A percentile compares a stretch with the other conserved stretches of the same genome.
Conservation (phyloP, 1,140 invertebrate species). For the Hyposmocoma kahamanoa region DNA sequence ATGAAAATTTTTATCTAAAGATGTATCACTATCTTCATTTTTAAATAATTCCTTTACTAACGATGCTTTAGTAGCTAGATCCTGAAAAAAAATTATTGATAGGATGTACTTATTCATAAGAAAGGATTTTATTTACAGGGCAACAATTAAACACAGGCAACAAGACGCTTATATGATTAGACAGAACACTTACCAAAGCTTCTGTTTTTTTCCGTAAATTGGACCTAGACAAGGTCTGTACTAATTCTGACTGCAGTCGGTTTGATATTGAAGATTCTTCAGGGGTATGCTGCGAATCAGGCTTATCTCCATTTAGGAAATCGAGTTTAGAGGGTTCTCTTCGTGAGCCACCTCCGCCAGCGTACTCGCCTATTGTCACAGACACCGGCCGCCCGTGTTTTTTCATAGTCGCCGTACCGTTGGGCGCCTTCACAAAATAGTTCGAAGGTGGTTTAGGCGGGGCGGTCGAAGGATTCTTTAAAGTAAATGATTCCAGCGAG, state of each 20-base stretch:
- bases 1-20: conserved; percentile 64
- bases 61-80: conserved; percentile 32
- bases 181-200: conserved; percentile 72
- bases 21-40: conserved; percentile 35
- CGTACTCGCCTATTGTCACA: conserved; percentile 82
- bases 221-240: conserved; percentile 81
- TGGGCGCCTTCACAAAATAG: conserved; percentile 76
- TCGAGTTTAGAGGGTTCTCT: conserved; percentile 80
- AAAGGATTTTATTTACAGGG: too few relatives aligned
- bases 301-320: conserved; percentile 74
- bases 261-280: conserved; percentile 74
- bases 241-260: conserved; percentile 81
- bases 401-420: conserved; percentile 66
- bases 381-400: conserved; percentile 71
- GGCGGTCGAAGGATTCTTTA: conserved; percentile 76
- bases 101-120: too few relatives aligned
- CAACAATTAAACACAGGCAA: too few relatives aligned
- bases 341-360: conserved; percentile 69
- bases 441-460: conserved; percentile 79
- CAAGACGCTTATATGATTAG: conserved; percentile 5
- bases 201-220: conserved; percentile 82
- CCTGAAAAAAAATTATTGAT: conserved; percentile 40
- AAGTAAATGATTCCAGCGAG: conserved; percentile 81
- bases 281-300: conserved; percentile 40
- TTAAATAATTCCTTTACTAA: conserved; percentile 10